Base-by-base conservation (phyloP, 2,797 vertebrate genomes). In the Forpus xanthops region DNA sequence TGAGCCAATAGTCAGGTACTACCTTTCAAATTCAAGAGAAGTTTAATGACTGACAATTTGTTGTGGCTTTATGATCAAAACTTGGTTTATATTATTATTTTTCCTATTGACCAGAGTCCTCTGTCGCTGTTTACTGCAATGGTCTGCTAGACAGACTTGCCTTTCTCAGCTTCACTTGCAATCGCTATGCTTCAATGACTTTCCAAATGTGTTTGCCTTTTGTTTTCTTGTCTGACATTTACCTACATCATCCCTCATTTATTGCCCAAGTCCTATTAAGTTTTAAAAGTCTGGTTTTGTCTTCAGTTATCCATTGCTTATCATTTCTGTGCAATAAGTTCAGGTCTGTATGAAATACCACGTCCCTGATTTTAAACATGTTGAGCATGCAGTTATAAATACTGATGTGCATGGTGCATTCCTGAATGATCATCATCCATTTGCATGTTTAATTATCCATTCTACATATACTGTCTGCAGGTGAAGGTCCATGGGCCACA, bases 161-260 rank as follows among this genome's bases (percentile, higher is more conserved):
- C 10, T 21, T 27, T 90, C 84, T 65, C 8, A 3, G 12, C 37
- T 74, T 87, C 10, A 53, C 8, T 87, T 71, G 9, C 60, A 62
- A 82, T 79, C 64, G 39, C 18, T 82, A 28, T 80, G 35, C n/a
- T 91, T 14, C 17, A 49, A 39, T 44, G 76, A 75, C 50, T 79
- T 87, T 91, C 76, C 35, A 92, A 91, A 67, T 52, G 71, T 15
- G 1, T 82, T 93, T 84, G 81, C n/a, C 17, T 90, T 95, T 92
- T 84, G 39, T 93, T 96, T 94, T 82, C 39, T 86, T 77, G 60
- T 88, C 66, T 91, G 65, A 85, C 41, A 75, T 91, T 96, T 80
- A 89, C 73, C 39, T 91, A 60, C 62, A 87, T 68, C 52, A 28
- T 52, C 27, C 23, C 47, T 65, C 73, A 83, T 79, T 94, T 66